phyloP scores from a whole-genome alignment of 1,140 invertebrate genomes.

The Procambarus virginalis region DNA sequence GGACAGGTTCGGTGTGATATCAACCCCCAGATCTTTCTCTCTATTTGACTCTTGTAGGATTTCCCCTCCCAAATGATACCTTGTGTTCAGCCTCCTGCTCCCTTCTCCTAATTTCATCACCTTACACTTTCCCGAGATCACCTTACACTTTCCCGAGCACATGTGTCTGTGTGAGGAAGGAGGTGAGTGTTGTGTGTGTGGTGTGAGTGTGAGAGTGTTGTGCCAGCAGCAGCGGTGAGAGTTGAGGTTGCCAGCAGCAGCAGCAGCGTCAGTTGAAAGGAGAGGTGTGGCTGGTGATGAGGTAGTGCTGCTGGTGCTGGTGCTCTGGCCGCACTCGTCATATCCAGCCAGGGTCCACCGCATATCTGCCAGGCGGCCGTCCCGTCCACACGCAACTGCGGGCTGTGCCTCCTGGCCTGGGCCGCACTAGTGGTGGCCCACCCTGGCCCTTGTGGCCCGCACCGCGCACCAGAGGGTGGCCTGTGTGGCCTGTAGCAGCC shows the following conservation, averaged over 20 bases:
- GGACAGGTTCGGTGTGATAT: too few relatives aligned
- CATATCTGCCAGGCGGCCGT: conserved; percentile 62
- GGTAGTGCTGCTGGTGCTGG: conserved; percentile 20
- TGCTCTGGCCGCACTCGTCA: conserved; percentile 35
- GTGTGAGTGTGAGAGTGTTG: conserved; percentile 15
- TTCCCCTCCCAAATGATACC: too few relatives aligned
- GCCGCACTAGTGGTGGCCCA: conserved; percentile 59
- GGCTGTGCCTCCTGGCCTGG: conserved; percentile 55
- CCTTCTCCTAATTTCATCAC: too few relatives aligned
- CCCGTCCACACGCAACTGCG: conserved; percentile 52
- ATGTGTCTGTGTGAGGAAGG: background rate
- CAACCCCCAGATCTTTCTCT: too few relatives aligned
- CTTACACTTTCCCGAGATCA: too few relatives aligned
- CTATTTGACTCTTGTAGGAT: too few relatives aligned
- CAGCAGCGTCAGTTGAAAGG: background rate
- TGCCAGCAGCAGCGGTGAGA: background rate
- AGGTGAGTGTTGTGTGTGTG: conserved; percentile 17
- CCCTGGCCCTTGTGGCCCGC: conserved; percentile 55
- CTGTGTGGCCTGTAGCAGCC: background rate
- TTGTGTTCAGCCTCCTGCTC: too few relatives aligned
- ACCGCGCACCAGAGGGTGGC: conserved; percentile 24
- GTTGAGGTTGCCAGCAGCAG: background rate
- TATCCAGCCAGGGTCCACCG: conserved; percentile 66
- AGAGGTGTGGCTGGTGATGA: background rate
- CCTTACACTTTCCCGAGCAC: too few relatives aligned